Evolutionary conservation across 2,888 invertebrate species (phyloP), one percentile per base, ranked within the genome.

Genomic region (Eupeodes luniger): DNA sequence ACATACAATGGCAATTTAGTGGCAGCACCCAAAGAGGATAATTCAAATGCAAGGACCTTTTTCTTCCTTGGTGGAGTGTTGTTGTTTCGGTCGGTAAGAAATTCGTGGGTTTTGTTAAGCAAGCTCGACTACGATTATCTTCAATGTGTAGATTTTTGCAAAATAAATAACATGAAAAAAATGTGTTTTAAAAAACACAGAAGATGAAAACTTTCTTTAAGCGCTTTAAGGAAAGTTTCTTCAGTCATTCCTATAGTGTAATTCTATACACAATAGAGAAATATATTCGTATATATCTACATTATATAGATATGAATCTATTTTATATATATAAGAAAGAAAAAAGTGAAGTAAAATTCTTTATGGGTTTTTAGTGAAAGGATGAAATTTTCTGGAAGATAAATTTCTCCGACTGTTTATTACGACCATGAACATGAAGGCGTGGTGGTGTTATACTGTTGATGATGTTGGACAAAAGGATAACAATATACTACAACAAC

Each of bases 331-430:
- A 27, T 1, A 2, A 27, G 27, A 1, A 61, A 9, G 27, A 27
- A 11, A 47, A 19, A 59, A 67, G 10, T 6, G 16, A n/a, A 83
- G 16, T 14, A 66, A 64, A 64, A 53, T 49, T 34, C 59, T 55
- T 70, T 61, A 53, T 66, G 61, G 67, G 51, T 40, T 69, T 53
- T 67, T 27, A 51, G 78, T 62, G 86, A 83, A 77, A 61, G 82
- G 72, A 87, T 83, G 74, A 53, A 78, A 87, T 83, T 83, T 80
- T 77, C 81, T 57, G 47, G 66, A 59, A 78, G 77, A 81, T 76
- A 81, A 81, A 72, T 77, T 81, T 53, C 27, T 53, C 44, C 34
- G 72, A 80, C 80, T 87, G 83, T 81, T 81, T 85, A 78, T 81
- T 77, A 76, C 66, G 34, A 19, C 40, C 40, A 40, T 40, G 61